These are phyloP conservation scores for Mallotus villosus DNA, from an alignment of 2,797 vertebrate species.

Conservation along the genomic window DNA sequence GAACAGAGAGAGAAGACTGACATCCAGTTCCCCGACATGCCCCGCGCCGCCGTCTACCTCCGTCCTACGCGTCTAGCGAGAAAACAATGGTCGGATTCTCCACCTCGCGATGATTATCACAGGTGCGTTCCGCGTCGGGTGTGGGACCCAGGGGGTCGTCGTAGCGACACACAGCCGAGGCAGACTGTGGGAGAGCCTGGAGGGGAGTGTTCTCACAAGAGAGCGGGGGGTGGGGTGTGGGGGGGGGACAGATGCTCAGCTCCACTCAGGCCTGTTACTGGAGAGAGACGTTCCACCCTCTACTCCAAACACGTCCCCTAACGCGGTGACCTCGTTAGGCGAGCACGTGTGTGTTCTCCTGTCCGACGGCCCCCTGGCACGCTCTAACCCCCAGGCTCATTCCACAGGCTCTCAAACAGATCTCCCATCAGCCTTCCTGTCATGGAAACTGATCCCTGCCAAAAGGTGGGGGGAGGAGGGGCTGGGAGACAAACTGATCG, in stretches of 20 bases:
- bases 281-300: slow-evolving; percentile 26
- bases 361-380: neutral
- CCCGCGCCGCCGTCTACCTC: neutral
- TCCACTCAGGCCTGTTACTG: slow-evolving; percentile 19
- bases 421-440: slow-evolving; percentile 21
- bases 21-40: neutral
- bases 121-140: slow-evolving; percentile 23
- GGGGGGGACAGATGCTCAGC: slow-evolving; percentile 18
- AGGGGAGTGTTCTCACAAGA: slow-evolving; percentile 25
- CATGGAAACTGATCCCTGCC: slow-evolving; percentile 43
- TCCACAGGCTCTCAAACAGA: slow-evolving; percentile 30
- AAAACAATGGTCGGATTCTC: slow-evolving; percentile 16
- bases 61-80: too few species aligned
- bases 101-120: slow-evolving; percentile 5
- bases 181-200: slow-evolving; percentile 28
- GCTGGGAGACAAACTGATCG: slow-evolving; percentile 48
- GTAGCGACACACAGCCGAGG: slow-evolving; percentile 28
- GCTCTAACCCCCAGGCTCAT: slow-evolving; percentile 1
- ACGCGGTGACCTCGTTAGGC: slow-evolving; percentile 6
- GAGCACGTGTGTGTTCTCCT: neutral
- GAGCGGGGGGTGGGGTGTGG: slow-evolving; percentile 19
- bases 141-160: slow-evolving; percentile 28
- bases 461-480: slow-evolving; percentile 44
- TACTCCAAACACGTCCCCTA: neutral
- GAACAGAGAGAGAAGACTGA: slow-evolving; percentile 6